Evolutionary conservation across 1,140 invertebrate genomes (phyloP).

Genomic region (Drosophila simulans): DNA sequence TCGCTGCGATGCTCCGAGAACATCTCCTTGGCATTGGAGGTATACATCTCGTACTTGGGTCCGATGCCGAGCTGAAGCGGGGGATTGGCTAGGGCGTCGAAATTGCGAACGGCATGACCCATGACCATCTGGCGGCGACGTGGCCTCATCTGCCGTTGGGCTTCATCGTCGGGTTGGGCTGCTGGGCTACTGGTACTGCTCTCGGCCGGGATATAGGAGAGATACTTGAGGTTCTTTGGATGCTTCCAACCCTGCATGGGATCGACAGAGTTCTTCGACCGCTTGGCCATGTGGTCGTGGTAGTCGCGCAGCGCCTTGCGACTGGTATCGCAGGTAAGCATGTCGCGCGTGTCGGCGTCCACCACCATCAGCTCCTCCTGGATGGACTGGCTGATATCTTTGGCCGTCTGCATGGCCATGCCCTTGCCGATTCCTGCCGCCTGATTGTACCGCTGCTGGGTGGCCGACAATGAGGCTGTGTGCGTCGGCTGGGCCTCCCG

Average conservation of each 20-base stretch:
- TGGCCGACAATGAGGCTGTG: conserved; percentile 15
- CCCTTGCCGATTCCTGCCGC: not conserved
- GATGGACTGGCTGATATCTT: conserved; percentile 58
- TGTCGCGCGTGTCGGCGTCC: conserved; percentile 12
- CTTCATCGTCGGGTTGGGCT: not conserved
- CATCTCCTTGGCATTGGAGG: not conserved
- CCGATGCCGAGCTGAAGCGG: not conserved
- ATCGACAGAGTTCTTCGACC: conserved; percentile 3
- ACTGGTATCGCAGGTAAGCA: conserved; percentile 33
- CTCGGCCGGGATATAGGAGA: not conserved
- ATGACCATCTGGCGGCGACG: conserved; percentile 30
- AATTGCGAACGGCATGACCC: not conserved
- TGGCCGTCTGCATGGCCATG: conserved; percentile 15
- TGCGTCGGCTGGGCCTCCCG: not conserved
- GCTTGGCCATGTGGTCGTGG: not conserved
- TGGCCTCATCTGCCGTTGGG: not conserved
- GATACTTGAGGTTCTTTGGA: conserved; percentile 3
- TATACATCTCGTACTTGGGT: not conserved
- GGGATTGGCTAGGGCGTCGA: not conserved
- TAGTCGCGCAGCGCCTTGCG: not conserved
- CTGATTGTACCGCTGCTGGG: conserved; percentile 39
- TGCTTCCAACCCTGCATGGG: conserved; percentile 54
- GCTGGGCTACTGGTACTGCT: not conserved
- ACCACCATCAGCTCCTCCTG: conserved; percentile 58
- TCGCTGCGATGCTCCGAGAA: conserved; percentile 1